Base-by-base conservation (phyloP, 2,797 vertebrate genomes). In the Lerista edwardsae region DNA sequence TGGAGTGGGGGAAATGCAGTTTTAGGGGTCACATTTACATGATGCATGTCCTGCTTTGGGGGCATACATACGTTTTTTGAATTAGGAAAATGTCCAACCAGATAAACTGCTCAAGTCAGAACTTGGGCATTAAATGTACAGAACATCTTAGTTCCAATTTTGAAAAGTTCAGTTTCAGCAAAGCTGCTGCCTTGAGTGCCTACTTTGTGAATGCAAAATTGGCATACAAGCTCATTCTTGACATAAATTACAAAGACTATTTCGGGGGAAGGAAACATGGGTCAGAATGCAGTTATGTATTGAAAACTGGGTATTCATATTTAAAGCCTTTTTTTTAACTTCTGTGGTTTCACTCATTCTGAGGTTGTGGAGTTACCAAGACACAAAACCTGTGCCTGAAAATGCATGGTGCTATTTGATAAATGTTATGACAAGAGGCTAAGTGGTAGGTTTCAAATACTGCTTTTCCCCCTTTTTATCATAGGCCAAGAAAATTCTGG, bases 401-500 rank as follows among this genome's bases (percentile, higher is more conserved):
- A 73, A 2, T 31, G 27, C 41, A 62, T n/a, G 34, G 14, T 2
- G 29, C 25, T 36, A 1, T 29, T 84, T 31, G 57, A 23, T 47
- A 6, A 75, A 1, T 75, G 31, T 73, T 59, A 44, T 67, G 12
- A 27, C 51, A 74, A 65, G 29, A 7, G 6, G 69, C 34, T 64
- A 19, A 31, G 3, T 29, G 34, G n/a, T 59, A 68, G 36, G 75
- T 80, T 29, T 75, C 34, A 75, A n/a, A 59, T 74, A 21, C 75
- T 89, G 47, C 75, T 77, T 25, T 84, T 68, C 29, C 80, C 2
- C 57, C 76, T 93, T 82, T 91, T 84, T 80, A 64, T 25, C 86
- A 83, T 89, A 99, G 98, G 98, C 98, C 92, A 96, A 91, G 79
- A 97, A 90, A 84, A 96, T 99, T 93, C 95, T 99, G 88, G 96